Percentiles rank a stretch among this genome's conserved stretches.
phyloP scores from a whole-genome alignment of 2,797 vertebrate genomes.

The Crotalus adamanteus region DNA sequence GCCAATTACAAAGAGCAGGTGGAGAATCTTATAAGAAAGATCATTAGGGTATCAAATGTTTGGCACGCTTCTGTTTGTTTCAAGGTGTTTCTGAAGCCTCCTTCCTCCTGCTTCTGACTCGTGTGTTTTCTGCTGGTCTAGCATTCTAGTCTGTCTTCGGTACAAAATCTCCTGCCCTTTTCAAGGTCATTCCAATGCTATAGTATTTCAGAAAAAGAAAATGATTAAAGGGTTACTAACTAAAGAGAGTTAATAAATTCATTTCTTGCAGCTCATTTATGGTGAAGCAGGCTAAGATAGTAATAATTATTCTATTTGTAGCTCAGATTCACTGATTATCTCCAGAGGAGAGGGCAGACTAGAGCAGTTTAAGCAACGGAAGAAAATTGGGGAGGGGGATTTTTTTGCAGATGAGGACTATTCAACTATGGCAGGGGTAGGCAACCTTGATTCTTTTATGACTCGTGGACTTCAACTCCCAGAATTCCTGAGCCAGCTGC shows the following conservation, averaged over 20 bases:
- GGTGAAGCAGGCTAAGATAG: not conserved
- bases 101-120: conserved; percentile 51
- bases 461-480: too few species aligned
- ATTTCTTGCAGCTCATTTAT: conserved; percentile 25
- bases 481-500: too few species aligned
- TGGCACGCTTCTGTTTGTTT: conserved; percentile 54
- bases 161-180: conserved; percentile 45
- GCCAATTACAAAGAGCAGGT: conserved; percentile 54
- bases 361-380: not conserved
- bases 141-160: conserved; percentile 22
- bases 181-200: conserved; percentile 46
- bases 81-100: conserved; percentile 54
- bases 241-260: conserved; percentile 14
- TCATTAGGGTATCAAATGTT: conserved; percentile 52
- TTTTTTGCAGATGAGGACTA: not conserved
- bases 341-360: not conserved
- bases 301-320: conserved; percentile 27
- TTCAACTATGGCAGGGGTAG: not conserved
- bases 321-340: conserved; percentile 44
- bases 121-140: conserved; percentile 44
- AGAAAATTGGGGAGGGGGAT: not conserved
- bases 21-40: conserved; percentile 52
- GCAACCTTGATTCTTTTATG: too few species aligned
- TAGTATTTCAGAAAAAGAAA: conserved; percentile 3
- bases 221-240: conserved; percentile 16